These are phyloP conservation scores for Spizaetus ornatus DNA, from an alignment of 2,113 vertebrate genomes.

Conservation along the genomic window DNA sequence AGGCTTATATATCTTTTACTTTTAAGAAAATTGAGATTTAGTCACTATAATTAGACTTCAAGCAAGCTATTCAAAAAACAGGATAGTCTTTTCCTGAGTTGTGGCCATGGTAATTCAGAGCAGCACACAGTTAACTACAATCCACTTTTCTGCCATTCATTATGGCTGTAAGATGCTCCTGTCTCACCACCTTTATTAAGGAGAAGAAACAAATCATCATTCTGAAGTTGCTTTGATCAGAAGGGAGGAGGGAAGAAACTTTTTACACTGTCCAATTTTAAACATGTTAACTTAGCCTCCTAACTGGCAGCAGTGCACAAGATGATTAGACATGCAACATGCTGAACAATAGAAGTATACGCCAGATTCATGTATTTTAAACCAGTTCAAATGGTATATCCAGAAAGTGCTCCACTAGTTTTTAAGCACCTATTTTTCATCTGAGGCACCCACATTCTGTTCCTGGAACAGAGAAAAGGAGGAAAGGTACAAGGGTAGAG, in stretches of 20 bases:
- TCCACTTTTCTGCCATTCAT: neutral
- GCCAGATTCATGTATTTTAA: neutral
- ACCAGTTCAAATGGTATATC: neutral
- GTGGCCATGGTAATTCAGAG: neutral
- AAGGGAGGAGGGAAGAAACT: neutral
- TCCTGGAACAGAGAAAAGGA: neutral
- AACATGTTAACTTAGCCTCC: neutral
- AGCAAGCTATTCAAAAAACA: neutral
- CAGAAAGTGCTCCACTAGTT: neutral
- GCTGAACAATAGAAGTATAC: neutral
- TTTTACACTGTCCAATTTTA: neutral
- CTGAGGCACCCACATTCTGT: neutral
- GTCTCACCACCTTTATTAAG: neutral
- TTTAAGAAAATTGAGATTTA: neutral
- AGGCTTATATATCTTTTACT: neutral
- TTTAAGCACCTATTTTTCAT: neutral
- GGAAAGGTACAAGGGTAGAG: neutral
- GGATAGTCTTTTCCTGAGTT: neutral
- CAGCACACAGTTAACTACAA: neutral
- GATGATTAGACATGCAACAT: neutral
- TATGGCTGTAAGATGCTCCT: neutral
- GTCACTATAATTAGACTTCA: neutral
- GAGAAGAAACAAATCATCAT: neutral
- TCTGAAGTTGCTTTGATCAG: neutral
- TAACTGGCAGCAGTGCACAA: neutral